phyloP scores from a whole-genome alignment of 2,113 vertebrate species.

The Nerophis lumbriciformis region DNA sequence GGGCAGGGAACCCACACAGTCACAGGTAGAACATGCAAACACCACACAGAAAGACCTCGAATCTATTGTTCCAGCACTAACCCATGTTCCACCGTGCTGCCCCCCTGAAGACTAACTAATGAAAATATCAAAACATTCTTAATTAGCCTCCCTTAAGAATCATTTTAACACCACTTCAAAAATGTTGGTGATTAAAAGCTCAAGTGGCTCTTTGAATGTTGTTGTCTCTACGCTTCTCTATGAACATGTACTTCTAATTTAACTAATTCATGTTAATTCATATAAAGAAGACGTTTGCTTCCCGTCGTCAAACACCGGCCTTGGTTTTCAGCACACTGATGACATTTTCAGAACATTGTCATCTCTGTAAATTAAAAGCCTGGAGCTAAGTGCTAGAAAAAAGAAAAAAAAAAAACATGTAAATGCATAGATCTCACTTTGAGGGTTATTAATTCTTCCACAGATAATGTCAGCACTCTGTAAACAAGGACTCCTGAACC shows the following conservation, averaged over 20 bases:
- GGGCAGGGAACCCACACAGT: no score
- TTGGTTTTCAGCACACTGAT: conserved; percentile 18
- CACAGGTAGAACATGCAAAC: no score
- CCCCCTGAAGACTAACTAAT: conserved; percentile 26
- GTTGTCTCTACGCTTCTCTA: conserved; percentile 1
- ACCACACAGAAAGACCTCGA: no score
- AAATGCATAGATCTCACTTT: neutral
- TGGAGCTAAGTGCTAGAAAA: neutral
- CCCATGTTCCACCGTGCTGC: no score
- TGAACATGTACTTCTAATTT: conserved; percentile 12
- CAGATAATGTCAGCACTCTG: no score
- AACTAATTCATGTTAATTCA: conserved; percentile 13
- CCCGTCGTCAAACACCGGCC: conserved; percentile 23
- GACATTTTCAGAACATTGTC: conserved; percentile 12
- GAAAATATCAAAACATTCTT: conserved; percentile 41
- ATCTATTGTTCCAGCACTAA: no score
- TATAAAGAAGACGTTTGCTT: conserved; percentile 13
- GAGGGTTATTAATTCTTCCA: no score
- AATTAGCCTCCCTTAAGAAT: conserved; percentile 21
- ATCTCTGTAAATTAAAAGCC: conserved; percentile 20
- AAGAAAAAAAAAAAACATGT: conserved; percentile 11
- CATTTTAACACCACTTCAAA: conserved; percentile 7
- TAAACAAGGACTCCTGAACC: no score
- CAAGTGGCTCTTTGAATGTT: conserved; percentile 6
- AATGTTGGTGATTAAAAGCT: conserved; percentile 22